Percentiles rank a stretch among this genome's conserved stretches.
Conservation (phyloP, 2,797 vertebrate genomes). For the Perodicticus potto region DNA sequence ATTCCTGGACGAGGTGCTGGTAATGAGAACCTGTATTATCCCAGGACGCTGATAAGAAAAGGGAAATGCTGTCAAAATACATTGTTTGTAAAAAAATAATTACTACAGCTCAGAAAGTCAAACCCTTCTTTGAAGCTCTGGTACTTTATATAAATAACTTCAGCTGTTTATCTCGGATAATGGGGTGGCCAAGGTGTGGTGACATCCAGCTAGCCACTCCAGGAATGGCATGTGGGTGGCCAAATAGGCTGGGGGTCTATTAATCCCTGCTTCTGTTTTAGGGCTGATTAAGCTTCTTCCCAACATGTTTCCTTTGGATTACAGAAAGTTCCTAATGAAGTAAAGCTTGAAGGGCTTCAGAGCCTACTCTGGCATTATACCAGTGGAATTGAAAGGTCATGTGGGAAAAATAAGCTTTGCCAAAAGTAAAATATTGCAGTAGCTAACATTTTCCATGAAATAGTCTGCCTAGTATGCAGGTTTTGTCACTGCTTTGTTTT, state of each 20-base stretch:
- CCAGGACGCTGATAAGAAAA: slow-evolving; percentile 37
- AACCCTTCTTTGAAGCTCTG: slow-evolving; percentile 55
- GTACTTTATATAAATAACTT: slow-evolving; percentile 53
- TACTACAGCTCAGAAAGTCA: slow-evolving; percentile 52
- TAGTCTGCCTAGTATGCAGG: not conserved
- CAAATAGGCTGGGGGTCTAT: not conserved
- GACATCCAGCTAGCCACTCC: slow-evolving; percentile 1
- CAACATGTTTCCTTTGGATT: slow-evolving; percentile 70
- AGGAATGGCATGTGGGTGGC: not conserved
- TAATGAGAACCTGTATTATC: slow-evolving; percentile 69
- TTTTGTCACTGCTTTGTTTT: slow-evolving; percentile 36
- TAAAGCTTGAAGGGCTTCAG: not conserved
- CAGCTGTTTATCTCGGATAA: not conserved
- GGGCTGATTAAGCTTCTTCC: slow-evolving; percentile 57
- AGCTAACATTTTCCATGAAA: slow-evolving; percentile 4
- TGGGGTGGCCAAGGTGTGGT: not conserved
- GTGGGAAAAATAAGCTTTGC: slow-evolving; percentile 28
- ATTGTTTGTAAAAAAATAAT: slow-evolving; percentile 55
- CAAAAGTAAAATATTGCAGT: slow-evolving; percentile 50
- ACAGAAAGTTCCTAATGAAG: slow-evolving; percentile 61
- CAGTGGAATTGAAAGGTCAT: slow-evolving; percentile 34
- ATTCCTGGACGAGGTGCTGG: slow-evolving; percentile 18
- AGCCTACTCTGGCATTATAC: slow-evolving; percentile 32
- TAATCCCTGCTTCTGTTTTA: slow-evolving; percentile 55
- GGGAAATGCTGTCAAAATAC: slow-evolving; percentile 64